Percentiles rank a stretch among this genome's conserved stretches.
Conservation (phyloP, 2,113 vertebrate genomes). For the Acrocephalus kingi region DNA sequence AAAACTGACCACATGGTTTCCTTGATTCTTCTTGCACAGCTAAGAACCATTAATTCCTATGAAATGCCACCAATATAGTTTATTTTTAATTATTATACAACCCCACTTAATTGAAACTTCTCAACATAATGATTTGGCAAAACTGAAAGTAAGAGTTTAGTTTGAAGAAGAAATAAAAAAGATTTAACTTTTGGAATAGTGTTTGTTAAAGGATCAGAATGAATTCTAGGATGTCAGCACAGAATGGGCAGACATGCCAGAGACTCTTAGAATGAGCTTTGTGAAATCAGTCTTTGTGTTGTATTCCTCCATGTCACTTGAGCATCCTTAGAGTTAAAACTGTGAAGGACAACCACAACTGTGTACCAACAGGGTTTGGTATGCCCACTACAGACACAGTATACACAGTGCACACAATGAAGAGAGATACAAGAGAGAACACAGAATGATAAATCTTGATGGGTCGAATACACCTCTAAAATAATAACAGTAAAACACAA, state of each 20-base stretch:
- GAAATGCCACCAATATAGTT: not conserved
- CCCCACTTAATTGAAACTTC: not conserved
- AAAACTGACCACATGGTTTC: not conserved
- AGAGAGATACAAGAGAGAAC: not conserved
- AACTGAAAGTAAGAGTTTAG: not conserved
- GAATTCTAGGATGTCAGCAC: not conserved
- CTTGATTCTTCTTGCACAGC: not conserved
- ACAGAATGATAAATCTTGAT: not conserved
- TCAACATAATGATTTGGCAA: not conserved
- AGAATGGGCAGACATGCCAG: fast-evolving
- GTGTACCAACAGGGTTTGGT: not conserved
- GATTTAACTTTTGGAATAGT: not conserved
- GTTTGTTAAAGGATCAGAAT: not conserved
- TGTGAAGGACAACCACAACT: not conserved
- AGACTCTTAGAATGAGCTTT: not conserved
- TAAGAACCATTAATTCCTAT: not conserved
- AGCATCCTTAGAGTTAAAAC: not conserved
- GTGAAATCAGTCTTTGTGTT: not conserved
- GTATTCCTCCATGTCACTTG: not conserved
- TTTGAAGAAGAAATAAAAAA: not conserved
- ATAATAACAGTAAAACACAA: not conserved
- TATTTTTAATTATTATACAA: not conserved
- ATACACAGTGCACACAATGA: not conserved
- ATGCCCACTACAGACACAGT: not conserved
- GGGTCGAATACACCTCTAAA: not conserved